Conservation (phyloP, 2,888 invertebrate genomes). For the Melinaea marsaeus region DNA sequence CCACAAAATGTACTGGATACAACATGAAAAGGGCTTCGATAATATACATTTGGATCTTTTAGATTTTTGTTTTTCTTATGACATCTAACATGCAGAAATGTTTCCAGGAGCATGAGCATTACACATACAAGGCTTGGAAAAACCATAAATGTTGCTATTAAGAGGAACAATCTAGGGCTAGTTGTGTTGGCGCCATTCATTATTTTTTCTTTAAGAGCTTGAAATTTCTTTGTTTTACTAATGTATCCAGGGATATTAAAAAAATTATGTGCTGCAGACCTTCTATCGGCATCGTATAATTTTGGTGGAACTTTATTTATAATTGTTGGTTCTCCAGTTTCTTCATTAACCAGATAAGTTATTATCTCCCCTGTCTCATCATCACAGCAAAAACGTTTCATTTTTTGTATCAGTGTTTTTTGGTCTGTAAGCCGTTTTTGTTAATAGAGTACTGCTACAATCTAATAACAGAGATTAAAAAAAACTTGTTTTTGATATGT, state of each 20-base stretch:
- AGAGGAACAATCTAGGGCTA: conserved; percentile 73
- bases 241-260: conserved; percentile 51
- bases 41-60: conserved; percentile 77
- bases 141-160: conserved; percentile 79
- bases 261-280: conserved; percentile 31
- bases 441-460: conserved; percentile 9
- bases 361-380: conserved; percentile 75
- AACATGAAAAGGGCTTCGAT: conserved; percentile 83
- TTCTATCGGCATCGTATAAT: conserved; percentile 15
- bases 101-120: conserved; percentile 76
- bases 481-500: too few relatives aligned
- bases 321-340: conserved; percentile 72
- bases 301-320: conserved; percentile 33
- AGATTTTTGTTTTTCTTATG: conserved; percentile 82
- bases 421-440: not conserved
- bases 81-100: conserved; percentile 81
- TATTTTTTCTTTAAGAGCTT: conserved; percentile 57
- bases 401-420: conserved; percentile 34
- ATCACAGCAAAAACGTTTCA: conserved; percentile 55
- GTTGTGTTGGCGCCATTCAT: conserved; percentile 59
- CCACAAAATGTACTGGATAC: conserved; percentile 84
- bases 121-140: conserved; percentile 75
- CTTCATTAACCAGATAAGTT: conserved; percentile 61
- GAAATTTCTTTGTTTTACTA: conserved; percentile 55
- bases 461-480: not conserved